These are phyloP conservation scores for Babylonia areolata DNA, from an alignment of 1,140 invertebrate species.

Conservation along the genomic window DNA sequence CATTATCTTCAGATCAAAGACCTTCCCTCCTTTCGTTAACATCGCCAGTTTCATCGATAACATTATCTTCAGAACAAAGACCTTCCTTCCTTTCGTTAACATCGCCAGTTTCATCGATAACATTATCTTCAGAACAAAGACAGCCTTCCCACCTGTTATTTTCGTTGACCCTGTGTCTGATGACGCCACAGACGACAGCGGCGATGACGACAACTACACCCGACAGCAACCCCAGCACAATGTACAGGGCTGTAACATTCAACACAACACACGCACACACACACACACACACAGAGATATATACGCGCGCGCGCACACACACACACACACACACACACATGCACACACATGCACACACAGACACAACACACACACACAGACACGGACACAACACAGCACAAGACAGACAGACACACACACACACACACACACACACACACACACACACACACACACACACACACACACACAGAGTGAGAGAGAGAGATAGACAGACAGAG, in stretches of 20 bases:
- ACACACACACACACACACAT: constrained; percentile 15
- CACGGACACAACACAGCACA: not conserved
- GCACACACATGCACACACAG: not conserved
- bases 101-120: no score
- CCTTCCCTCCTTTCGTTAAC: no score
- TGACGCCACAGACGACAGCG: not conserved
- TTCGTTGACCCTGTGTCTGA: not conserved
- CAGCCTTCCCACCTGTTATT: not conserved
- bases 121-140: not conserved
- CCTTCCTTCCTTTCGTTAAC: no score
- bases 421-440: not conserved
- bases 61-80: not conserved
- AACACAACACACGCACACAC: not conserved
- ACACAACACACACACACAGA: no score
- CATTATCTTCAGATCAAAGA: no score
- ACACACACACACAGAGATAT: not conserved
- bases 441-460: not conserved
- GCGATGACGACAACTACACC: not conserved
- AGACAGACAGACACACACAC: not conserved
- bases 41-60: no score
- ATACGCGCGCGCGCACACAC: not conserved
- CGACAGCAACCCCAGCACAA: not conserved
- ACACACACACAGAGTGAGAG: not conserved
- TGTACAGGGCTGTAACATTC: not conserved
- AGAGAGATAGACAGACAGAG: no score